Evolutionary conservation across 2,888 invertebrate species (phyloP), one percentile per base, ranked within the genome.

Genomic region (Coleophora deauratella): DNA sequence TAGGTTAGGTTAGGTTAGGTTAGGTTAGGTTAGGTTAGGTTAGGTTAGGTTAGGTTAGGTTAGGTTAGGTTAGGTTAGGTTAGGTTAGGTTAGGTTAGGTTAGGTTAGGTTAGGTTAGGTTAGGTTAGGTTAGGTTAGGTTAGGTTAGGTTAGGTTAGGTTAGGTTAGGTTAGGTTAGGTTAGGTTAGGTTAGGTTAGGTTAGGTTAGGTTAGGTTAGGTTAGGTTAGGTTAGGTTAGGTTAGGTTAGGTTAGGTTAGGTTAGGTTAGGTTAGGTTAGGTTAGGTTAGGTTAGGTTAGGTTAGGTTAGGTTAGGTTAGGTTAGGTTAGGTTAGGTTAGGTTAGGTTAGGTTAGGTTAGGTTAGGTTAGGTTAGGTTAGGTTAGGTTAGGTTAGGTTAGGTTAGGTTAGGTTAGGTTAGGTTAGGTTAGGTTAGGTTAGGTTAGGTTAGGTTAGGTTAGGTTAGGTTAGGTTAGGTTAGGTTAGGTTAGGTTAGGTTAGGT

Each of bases 191-290:
- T 52, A 50, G 50, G 52, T 50, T 52, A 50, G 50, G 52, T 49
- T 52, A 50, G 49, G 52, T 50, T 52, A 49, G 50, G 52, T 50
- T 52, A 50, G 50, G 52, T 50, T 52, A 50, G 52, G 52, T 52
- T 52, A 52, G 51, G 54, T 51, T 54, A 49, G 51, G 53, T 51
- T 54, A 51, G 51, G 53, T 51, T 53, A 51, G 49, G 54, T 51
- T 54, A 41, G 40, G 43, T 40, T 43, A 40, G 40, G 43, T 39
- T 43, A 40, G 43, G 43, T 43, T 43, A 43, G 43, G 43, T 43
- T 43, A 40, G 43, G 43, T 43, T 43, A 40, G 40, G 43, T 43
- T 43, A 40, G 43, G 43, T 43, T 38, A 38, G 42, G 43, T 43
- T 43, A 43, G 43, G 43, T 43, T 43, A 40, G 44, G 44, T 44